These are phyloP conservation scores for Astyanax mexicanus DNA, from an alignment of 2,797 vertebrate genomes.

Conservation along the genomic window DNA sequence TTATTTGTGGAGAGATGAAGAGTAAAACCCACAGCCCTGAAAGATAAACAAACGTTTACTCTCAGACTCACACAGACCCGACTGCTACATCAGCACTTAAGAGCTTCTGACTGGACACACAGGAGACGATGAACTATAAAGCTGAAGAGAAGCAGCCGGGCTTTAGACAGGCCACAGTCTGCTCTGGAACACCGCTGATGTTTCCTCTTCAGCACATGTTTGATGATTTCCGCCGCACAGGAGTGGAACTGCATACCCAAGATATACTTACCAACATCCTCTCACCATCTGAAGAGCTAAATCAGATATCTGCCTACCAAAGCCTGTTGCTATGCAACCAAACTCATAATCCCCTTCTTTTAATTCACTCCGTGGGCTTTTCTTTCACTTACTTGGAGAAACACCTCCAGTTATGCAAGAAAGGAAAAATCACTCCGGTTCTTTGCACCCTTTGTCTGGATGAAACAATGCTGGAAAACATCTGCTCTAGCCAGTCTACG, in stretches of 20 bases:
- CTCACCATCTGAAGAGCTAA: conserved; percentile 24
- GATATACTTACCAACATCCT: conserved; percentile 15
- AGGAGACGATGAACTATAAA: not conserved
- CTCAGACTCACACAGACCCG: not conserved
- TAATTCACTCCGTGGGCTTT: conserved; percentile 37
- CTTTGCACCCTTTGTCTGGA: conserved; percentile 7
- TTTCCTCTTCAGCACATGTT: not conserved
- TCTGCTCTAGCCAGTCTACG: not conserved
- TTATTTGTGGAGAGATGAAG: not conserved
- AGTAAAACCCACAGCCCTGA: not conserved
- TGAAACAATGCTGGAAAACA: conserved; percentile 10
- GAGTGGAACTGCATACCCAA: not conserved
- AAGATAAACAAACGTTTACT: not conserved
- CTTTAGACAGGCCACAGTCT: not conserved
- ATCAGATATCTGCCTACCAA: conserved; percentile 34
- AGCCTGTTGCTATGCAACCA: conserved; percentile 46
- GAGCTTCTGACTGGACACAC: not conserved
- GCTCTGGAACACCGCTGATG: not conserved
- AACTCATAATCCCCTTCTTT: conserved; percentile 34
- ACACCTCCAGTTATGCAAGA: conserved; percentile 34
- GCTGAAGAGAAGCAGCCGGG: not conserved
- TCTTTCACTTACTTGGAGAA: conserved; percentile 30
- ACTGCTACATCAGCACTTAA: not conserved
- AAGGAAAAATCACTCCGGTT: conserved; percentile 20
- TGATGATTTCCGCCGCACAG: not conserved